Percentiles rank a stretch among this genome's conserved stretches.
Conservation (phyloP, 2,888 invertebrate genomes). For the Acanthosoma haemorrhoidale region DNA sequence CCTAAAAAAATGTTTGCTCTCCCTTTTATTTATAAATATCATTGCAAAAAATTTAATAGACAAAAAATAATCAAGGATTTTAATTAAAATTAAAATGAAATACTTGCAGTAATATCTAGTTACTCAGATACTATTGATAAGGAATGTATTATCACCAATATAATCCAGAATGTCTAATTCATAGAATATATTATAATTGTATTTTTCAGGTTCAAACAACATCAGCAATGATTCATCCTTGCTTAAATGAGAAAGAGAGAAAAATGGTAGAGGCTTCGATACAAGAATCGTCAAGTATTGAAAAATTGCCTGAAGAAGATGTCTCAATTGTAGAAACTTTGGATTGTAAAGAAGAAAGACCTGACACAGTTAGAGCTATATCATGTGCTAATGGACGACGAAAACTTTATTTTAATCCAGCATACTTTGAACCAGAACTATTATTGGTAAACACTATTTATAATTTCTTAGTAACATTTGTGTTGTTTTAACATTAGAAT, state of each 20-base stretch:
- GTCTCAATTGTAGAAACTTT: constrained; percentile 79
- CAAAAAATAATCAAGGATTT: no score
- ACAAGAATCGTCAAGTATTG: constrained; percentile 51
- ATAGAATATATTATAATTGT: no score
- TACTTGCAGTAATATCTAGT: no score
- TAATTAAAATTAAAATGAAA: no score
- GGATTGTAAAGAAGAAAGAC: constrained; percentile 58
- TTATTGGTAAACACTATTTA: constrained; percentile 57
- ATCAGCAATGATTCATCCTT: constrained; percentile 67
- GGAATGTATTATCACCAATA: no score
- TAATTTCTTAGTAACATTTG: no score
- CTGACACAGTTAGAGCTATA: constrained; percentile 55
- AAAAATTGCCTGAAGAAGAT: constrained; percentile 75
- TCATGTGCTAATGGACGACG: constrained; percentile 60
- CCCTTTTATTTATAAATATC: no score
- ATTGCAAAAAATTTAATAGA: no score
- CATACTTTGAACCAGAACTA: constrained; percentile 83
- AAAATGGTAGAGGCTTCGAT: constrained; percentile 24
- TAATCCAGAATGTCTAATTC: no score
- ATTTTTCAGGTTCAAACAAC: constrained; percentile 53
- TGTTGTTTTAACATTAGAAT: no score
- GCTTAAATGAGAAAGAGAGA: constrained; percentile 36
- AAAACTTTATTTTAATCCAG: constrained; percentile 83
- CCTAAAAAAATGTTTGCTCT: no score
- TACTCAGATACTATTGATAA: not conserved